These are phyloP conservation scores for Heteromyza rotundicornis DNA, from an alignment of 2,888 invertebrate species.

Conservation along the genomic window DNA sequence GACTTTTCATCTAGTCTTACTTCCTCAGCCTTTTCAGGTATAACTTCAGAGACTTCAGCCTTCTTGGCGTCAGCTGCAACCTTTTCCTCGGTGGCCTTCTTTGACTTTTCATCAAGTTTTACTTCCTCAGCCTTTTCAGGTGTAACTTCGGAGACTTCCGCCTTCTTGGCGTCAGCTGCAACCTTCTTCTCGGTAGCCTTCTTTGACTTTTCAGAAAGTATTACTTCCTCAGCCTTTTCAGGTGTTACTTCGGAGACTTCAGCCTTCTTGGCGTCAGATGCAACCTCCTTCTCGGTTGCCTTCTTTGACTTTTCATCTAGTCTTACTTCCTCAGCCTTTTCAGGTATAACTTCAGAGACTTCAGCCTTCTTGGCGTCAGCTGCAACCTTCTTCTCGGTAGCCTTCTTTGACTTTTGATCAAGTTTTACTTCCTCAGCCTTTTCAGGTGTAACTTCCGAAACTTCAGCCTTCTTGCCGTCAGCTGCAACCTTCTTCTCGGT, in stretches of 20 bases:
- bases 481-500: neutral
- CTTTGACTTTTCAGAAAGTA: conserved; percentile 4
- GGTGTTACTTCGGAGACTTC: neutral
- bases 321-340: neutral
- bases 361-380: neutral
- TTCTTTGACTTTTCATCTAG: neutral
- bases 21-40: conserved; percentile 32
- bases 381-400: neutral
- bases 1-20: conserved; percentile 14
- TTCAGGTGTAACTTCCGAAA: neutral
- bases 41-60: conserved; percentile 18
- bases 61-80: neutral
- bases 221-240: neutral
- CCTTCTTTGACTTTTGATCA: neutral
- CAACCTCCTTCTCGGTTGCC: conserved; percentile 10
- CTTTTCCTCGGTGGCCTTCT: conserved; percentile 4
- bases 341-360: neutral
- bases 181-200: conserved; percentile 16
- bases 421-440: neutral
- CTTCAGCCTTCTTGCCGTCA: neutral
- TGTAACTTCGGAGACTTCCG: conserved; percentile 7
- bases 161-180: conserved; percentile 1
- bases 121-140: conserved; percentile 18
- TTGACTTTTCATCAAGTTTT: conserved; percentile 15
- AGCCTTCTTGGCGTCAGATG: conserved; percentile 24